phyloP scores from a whole-genome alignment of 2,888 invertebrate species.

The Xylota sylvarum region DNA sequence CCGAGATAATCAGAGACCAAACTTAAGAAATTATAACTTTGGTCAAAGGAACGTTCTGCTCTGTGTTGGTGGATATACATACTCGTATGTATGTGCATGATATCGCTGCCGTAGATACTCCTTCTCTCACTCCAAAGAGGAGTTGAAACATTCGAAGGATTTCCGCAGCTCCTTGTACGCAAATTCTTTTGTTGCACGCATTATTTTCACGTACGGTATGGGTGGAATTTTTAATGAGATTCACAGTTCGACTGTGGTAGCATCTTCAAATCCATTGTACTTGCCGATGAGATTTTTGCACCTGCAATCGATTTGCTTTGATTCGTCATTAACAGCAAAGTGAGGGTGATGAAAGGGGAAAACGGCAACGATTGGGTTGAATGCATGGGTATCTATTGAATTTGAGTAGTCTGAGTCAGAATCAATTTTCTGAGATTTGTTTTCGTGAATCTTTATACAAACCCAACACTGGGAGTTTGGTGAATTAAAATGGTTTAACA shows the following conservation, averaged over 20 bases:
- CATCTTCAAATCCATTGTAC: constrained; percentile 63
- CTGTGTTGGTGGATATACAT: constrained; percentile 15
- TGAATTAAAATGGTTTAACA: too few species aligned
- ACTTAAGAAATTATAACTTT: constrained; percentile 72
- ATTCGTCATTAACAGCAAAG: constrained; percentile 62
- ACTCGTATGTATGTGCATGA: too few species aligned
- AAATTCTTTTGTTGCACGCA: constrained; percentile 77
- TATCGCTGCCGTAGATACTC: constrained; percentile 14
- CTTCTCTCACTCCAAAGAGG: constrained; percentile 42
- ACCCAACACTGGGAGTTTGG: too few species aligned
- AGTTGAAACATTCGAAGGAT: constrained; percentile 67
- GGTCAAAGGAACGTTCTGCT: constrained; percentile 54
- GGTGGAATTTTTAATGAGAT: constrained; percentile 76
- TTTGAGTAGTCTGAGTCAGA: too few species aligned
- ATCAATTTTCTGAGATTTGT: too few species aligned
- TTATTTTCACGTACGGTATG: constrained; percentile 76
- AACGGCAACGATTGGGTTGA: too few species aligned
- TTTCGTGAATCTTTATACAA: too few species aligned
- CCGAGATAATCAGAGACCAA: constrained; percentile 61
- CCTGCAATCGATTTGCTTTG: constrained; percentile 66
- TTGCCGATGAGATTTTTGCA: constrained; percentile 72
- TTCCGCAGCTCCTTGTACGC: constrained; percentile 76
- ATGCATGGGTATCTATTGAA: too few species aligned
- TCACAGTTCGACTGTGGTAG: constrained; percentile 55
- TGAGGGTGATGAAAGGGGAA: neutral